A percentile compares a stretch with the other conserved stretches of the same genome.
These are phyloP conservation scores for Hippopotamus amphibius DNA, from an alignment of 2,113 vertebrate genomes.

Conservation along the genomic window DNA sequence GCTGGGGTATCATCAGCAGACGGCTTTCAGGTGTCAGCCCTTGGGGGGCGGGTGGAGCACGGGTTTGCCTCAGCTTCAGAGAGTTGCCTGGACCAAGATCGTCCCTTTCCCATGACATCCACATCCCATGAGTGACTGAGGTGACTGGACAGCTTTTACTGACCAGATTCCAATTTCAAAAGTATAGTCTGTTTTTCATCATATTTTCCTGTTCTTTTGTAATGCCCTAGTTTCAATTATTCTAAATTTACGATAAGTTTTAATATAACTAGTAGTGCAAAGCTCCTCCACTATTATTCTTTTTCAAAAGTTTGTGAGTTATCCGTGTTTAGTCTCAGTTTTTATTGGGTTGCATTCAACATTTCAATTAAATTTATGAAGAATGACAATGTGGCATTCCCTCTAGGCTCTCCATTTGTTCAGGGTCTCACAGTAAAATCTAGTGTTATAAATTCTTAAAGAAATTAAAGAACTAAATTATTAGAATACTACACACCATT, in stretches of 20 bases:
- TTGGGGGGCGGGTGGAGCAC: background rate
- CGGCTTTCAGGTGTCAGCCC: background rate
- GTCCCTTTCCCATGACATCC: background rate
- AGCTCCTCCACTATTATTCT: background rate
- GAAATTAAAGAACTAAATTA: background rate
- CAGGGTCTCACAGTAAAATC: background rate
- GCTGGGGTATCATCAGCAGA: background rate
- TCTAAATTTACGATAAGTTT: constrained; percentile 10
- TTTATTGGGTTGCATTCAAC: background rate
- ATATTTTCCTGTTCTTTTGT: constrained; percentile 27
- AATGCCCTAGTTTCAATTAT: constrained; percentile 24
- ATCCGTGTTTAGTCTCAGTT: background rate
- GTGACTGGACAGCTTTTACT: background rate
- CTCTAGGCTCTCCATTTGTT: background rate
- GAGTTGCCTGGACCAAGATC: background rate
- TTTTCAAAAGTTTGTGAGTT: constrained; percentile 18
- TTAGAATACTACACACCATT: background rate
- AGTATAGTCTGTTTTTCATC: background rate
- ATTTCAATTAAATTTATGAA: constrained; percentile 33
- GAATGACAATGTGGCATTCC: background rate
- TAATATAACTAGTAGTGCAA: background rate
- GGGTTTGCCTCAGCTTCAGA: background rate
- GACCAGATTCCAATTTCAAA: background rate
- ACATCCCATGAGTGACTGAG: background rate
- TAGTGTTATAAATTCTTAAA: background rate